Evolutionary conservation across 1,140 invertebrate genomes (phyloP), one percentile per base, ranked within the genome.

Genomic region (Philaenus spumarius): DNA sequence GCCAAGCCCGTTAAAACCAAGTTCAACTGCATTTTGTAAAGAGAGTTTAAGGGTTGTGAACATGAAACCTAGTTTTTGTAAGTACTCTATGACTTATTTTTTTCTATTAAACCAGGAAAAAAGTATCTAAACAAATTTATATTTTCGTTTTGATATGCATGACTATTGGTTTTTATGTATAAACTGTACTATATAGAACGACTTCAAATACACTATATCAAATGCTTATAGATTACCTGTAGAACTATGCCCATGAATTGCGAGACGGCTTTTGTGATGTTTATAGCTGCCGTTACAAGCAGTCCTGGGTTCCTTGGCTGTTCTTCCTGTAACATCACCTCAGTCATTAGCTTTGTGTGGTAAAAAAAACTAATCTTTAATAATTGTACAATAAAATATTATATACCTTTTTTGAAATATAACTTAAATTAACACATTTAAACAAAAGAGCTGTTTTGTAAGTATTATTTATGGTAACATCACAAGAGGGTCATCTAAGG

Each of bases 181-280:
- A 63, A 7, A 23, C 19, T 59, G 26, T 48, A 15, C 9, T 19
- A 56, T n/a, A n/a, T n/a, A n/a, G n/a, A n/a, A n/a, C n/a, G n/a
- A n/a, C n/a, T n/a, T n/a, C n/a, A n/a, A 17, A 54, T 24, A 23
- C 52, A 6, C 12, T 15, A 9, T 26, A 35, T 11, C 11, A 54
- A 34, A 26, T 43, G 9, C 47, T 65, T 9, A 4, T 35, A 23
- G 17, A 7, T 26, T 74, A 86, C 85, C 79, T 84, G 82, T 65
- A 88, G 80, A 15, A 85, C 84, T 65, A 82, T 79, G 66, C 84
- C 83, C 65, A 88, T 75, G 68, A 88, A 86, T 67, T 82, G 80
- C 62, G 84, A 83, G 65, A 87, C 83, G 2, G 83, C 82, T 71
- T 80, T 79, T 6, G 84, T 86, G 55, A 85, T 83, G 62, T 84